Evolutionary conservation across 2,113 vertebrate species (phyloP), one percentile per base, ranked within the genome.

Genomic region (Cygnus buccinator): DNA sequence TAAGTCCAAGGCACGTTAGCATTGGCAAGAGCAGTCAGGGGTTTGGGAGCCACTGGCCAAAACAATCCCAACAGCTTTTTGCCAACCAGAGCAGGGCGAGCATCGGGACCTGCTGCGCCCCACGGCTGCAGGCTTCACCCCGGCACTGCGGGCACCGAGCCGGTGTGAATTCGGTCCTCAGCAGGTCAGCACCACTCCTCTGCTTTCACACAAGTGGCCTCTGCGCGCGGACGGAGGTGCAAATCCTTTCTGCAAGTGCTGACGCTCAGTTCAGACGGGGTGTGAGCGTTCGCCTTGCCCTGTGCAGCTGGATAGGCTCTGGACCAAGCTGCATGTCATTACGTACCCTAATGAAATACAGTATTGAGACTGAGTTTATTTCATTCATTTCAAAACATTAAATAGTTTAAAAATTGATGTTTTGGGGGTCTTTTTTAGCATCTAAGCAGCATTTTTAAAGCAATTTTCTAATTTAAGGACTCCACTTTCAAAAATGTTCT

Each of bases 111-210:
- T n/a, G 35, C 50, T 50, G 50, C 12, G 13, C 22, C 23, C 50
- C 50, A 50, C 23, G 23, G 50, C 50, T 50, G 50, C 22, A 25
- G 12, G 50, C 48, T 50, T 50, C 50, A 25, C 58, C 26, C 35
- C 21, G 3, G 61, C 35, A 3, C 26, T 12, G 33, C 1, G 9
- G 13, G n/a, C 17, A 2, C 35, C 20, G 15, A 23, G 11, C 4
- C 6, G 8, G 22, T 5, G 20, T 39, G 48, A 28, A 8, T 28
- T 23, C 23, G 2, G 11, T 13, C 50, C 75, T 2, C 57, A 31
- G 9, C 15, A 52, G 17, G 15, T 18, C 4, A 57, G 6, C 31
- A 5, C 2, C 6, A 3, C 43, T 43, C 20, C 46, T 58, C 71
- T 63, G 77, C 37, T 23, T 18, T 59, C 84, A 8, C 33, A 8